Base-by-base conservation (phyloP, 1,140 invertebrate genomes). In the Ostrea denselamellosa region DNA sequence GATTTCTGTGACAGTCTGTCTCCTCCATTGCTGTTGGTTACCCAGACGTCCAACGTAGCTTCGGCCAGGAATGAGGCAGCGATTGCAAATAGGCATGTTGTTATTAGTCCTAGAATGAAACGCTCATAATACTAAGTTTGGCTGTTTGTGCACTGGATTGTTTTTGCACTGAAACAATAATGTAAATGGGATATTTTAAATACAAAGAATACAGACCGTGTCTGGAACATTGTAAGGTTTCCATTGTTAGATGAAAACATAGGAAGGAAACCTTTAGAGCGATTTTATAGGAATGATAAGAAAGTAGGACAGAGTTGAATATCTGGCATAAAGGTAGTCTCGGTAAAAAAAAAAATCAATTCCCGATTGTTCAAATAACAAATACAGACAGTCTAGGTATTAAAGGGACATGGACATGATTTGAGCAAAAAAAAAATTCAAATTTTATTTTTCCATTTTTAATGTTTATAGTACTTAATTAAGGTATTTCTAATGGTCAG, bases 1-100 rank as follows among this genome's bases (percentile, higher is more conserved):
- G 68, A 22, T 77, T 77, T 77, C 25, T 77, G 22, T 14, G 68
- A 77, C 0, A 77, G 68, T 25, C 68, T 77, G 68, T 77, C 68
- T 77, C 68, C 68, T 77, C 68, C 68, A 12, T 77, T 77, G 68
- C 68, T 77, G 28, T 77, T 77, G 28, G 68, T 77, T 77, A 77
- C 68, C 68, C 68, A 77, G 12, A 77, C 68, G 68, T 77, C 68
- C 68, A 77, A 28, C 12, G 14, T 77, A 28, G 22, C 68, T 9
- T 34, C 28, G 7, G 25, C 68, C 68, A 25, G 14, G 25, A 77
- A 25, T 14, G 68, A 77, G 14, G 12, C 14, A 25, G 68, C 44
- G 52, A 83, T 7, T 2, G 19, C 51, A 83, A 83, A 83, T 19
- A 83, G 5, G 2, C 17, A 83, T 8, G 7, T 8, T 34, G 28